phyloP scores from a whole-genome alignment of 2,888 invertebrate species.

The Caenorhabditis uteleia region DNA sequence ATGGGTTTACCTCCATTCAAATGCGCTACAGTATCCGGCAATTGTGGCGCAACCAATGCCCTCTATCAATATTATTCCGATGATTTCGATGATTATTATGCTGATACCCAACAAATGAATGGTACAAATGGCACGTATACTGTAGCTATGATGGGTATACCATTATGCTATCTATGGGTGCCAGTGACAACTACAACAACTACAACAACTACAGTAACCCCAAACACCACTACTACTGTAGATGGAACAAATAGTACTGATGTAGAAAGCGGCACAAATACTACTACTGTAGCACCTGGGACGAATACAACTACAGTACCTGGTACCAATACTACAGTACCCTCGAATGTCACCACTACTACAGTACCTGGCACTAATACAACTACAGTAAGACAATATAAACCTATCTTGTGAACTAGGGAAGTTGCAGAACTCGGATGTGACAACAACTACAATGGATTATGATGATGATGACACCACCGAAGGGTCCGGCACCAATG shows the following conservation, averaged over 20 bases:
- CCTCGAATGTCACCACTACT: too few species aligned
- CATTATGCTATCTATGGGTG: slow-evolving; percentile 32
- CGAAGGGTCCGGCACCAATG: too few species aligned
- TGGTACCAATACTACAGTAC: too few species aligned
- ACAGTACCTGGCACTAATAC: too few species aligned
- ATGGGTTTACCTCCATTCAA: slow-evolving; percentile 20
- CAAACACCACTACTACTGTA: slow-evolving; percentile 8
- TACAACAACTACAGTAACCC: slow-evolving; percentile 12
- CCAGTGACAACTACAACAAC: slow-evolving; percentile 18
- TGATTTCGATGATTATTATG: slow-evolving; percentile 20
- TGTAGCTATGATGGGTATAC: slow-evolving; percentile 19
- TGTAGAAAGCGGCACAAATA: neutral
- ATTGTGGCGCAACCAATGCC: slow-evolving; percentile 41
- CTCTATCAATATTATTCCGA: slow-evolving; percentile 39
- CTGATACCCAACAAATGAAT: slow-evolving; percentile 12
- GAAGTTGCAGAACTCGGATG: too few species aligned
- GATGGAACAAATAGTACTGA: slow-evolving; percentile 5
- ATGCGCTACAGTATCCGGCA: slow-evolving; percentile 34
- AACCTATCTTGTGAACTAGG: too few species aligned
- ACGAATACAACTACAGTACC: too few species aligned
- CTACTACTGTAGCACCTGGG: slow-evolving; percentile 1
- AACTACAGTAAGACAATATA: too few species aligned
- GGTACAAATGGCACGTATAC: slow-evolving; percentile 24
- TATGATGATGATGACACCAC: too few species aligned
- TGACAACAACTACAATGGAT: too few species aligned